phyloP scores from a whole-genome alignment of 1,140 invertebrate species.

The Philaenus spumarius region DNA sequence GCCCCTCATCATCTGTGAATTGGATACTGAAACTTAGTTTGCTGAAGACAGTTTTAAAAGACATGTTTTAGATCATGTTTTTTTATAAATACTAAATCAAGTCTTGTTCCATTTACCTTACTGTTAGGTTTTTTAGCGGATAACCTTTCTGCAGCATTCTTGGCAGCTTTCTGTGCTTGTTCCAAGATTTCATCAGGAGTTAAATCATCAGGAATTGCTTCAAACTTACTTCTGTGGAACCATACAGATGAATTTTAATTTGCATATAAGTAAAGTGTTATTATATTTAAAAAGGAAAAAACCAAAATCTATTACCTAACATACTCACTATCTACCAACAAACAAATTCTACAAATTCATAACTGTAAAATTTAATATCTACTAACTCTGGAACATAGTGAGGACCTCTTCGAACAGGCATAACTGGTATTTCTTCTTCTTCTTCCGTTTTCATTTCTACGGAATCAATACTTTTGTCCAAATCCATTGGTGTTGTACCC shows the following conservation, averaged over 20 bases:
- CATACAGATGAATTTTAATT: slow-evolving; percentile 2
- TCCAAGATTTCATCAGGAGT: slow-evolving; percentile 73
- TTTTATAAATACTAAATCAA: no score
- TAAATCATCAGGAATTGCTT: slow-evolving; percentile 71
- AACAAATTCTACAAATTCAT: no score
- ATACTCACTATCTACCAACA: no score
- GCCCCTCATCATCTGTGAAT: no score
- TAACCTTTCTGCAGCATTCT: slow-evolving; percentile 57
- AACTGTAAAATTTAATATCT: neutral
- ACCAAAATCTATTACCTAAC: no score
- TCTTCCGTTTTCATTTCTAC: neutral
- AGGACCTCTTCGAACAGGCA: slow-evolving; percentile 5
- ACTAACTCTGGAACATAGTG: slow-evolving; percentile 18
- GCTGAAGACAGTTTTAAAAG: no score
- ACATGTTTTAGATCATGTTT: no score
- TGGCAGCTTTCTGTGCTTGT: slow-evolving; percentile 58
- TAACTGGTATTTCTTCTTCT: slow-evolving; percentile 12
- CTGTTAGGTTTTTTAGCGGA: slow-evolving; percentile 48
- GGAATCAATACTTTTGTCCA: neutral
- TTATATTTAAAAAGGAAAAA: no score
- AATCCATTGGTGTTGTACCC: slow-evolving; percentile 31
- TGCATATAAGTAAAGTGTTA: no score
- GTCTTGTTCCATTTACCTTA: slow-evolving; percentile 36
- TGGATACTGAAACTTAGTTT: no score
- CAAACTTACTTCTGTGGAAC: slow-evolving; percentile 53